Percentiles rank a stretch among this genome's conserved stretches.
These are phyloP conservation scores for Sthenelais limicola DNA, from an alignment of 2,888 invertebrate species.

Conservation along the genomic window DNA sequence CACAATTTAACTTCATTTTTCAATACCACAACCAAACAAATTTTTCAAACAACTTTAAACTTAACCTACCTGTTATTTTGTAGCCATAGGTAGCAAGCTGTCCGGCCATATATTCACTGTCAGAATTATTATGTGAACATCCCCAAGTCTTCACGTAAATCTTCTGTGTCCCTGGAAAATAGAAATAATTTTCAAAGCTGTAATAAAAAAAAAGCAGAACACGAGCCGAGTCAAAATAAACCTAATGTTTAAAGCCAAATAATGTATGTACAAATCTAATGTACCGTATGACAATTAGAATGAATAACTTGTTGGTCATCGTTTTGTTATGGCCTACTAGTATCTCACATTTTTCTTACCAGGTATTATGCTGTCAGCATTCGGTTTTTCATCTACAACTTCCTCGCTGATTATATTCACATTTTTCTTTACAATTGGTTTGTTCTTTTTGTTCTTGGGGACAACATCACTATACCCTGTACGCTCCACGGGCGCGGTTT, in stretches of 20 bases:
- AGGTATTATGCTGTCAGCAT: conserved; percentile 51
- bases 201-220: too few species aligned
- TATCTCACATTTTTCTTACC: too few species aligned
- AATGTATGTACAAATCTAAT: too few species aligned
- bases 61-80: conserved; percentile 78
- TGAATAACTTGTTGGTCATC: too few species aligned
- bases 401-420: not conserved
- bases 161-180: conserved; percentile 78
- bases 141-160: conserved; percentile 97
- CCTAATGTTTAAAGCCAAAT: too few species aligned
- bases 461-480: conserved; percentile 42
- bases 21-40: not conserved
- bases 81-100: conserved; percentile 91
- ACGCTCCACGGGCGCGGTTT: not conserved
- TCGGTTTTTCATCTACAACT: not conserved
- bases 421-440: not conserved
- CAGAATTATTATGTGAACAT: conserved; percentile 97
- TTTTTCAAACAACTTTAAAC: too few species aligned
- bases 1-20: not conserved
- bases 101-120: conserved; percentile 99
- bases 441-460: conserved; percentile 42
- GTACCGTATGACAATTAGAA: too few species aligned
- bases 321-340: too few species aligned
- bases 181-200: too few species aligned
- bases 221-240: too few species aligned